Evolutionary conservation across 2,113 vertebrate species (phyloP).

Genomic region (Leucopsar rothschildi): DNA sequence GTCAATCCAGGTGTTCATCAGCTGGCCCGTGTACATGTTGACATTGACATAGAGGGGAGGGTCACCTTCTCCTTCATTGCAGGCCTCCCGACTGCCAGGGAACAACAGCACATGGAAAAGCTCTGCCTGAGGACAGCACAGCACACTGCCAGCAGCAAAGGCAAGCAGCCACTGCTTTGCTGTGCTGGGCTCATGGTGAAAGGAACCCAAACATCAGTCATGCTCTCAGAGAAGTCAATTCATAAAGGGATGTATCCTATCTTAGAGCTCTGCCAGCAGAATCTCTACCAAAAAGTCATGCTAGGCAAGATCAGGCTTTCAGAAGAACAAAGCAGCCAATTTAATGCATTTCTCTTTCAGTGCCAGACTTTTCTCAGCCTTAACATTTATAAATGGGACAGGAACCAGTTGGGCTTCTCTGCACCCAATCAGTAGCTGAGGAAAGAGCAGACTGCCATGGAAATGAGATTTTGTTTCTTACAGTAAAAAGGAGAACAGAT

Average conservation of each 20-base stretch:
- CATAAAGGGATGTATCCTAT: fast-evolving
- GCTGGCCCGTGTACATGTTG: conserved; percentile 96
- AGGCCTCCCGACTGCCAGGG: conserved; percentile 84
- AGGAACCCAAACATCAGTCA: neutral
- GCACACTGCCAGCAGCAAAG: neutral
- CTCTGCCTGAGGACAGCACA: neutral
- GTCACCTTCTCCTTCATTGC: conserved; percentile 96
- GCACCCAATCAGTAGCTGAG: neutral
- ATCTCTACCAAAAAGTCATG: neutral
- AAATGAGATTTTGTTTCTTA: neutral
- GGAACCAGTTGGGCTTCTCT: neutral
- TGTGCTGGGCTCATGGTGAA: neutral
- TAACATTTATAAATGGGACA: neutral
- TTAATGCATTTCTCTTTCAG: neutral
- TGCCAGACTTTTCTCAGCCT: neutral
- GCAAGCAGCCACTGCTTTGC: fast-evolving
- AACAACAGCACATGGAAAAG: neutral
- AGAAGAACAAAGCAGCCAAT: neutral
- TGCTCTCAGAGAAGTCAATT: neutral
- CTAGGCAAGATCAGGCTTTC: neutral
- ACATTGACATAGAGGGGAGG: conserved; percentile 97
- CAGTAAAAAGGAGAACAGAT: neutral
- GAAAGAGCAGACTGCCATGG: neutral
- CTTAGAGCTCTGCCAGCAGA: neutral
- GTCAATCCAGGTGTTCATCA: conserved; percentile 99